Base-by-base conservation (phyloP, 2,888 invertebrate genomes). In the Zaprionus obscuricornis region DNA sequence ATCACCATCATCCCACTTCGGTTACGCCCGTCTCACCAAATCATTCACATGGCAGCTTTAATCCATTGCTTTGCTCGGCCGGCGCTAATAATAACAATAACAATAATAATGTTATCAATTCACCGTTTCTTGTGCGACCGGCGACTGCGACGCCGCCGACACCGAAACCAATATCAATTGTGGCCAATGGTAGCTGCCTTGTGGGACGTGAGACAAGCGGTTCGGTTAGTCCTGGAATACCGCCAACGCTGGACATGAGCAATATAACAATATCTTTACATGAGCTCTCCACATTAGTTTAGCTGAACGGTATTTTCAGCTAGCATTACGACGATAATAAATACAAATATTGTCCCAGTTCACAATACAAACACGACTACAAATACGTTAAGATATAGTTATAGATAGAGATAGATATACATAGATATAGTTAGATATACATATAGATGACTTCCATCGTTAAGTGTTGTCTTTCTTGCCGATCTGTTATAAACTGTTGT, bases 281-380 rank as follows among this genome's bases (percentile, higher is more conserved):
- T 74, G 94, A 94, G 88, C 90, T 94, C 42, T 94, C 94, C 20
- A 94, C 94, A n/a, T 91, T 94, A 75, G 94, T 94, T 50, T 94
- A 63, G 43, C 5, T 16, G 3, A 8, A 34, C 7, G 14, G 4
- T n/a, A n/a, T 5, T 11, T n/a, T 4, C 16, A 16, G 16, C 36
- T n/a, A n/a, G n/a, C n/a, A n/a, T n/a, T n/a, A n/a, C n/a, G n/a
- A n/a, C n/a, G n/a, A n/a, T n/a, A n/a, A n/a, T n/a, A n/a, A n/a
- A n/a, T n/a, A n/a, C 37, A 10, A n/a, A 37, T 5, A 20, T n/a
- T 42, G 7, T 3, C 10, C 27, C 3, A 31, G 14, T 42, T 34
- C 17, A 13, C 31, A 46, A 16, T n/a, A n/a, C 17, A 31, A 24
- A 14, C 50, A 39, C 11, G 36, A 47, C 47, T 29, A 34, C 49